Evolutionary conservation across 2,113 vertebrate species (phyloP).

Genomic region (Lasiurus borealis): DNA sequence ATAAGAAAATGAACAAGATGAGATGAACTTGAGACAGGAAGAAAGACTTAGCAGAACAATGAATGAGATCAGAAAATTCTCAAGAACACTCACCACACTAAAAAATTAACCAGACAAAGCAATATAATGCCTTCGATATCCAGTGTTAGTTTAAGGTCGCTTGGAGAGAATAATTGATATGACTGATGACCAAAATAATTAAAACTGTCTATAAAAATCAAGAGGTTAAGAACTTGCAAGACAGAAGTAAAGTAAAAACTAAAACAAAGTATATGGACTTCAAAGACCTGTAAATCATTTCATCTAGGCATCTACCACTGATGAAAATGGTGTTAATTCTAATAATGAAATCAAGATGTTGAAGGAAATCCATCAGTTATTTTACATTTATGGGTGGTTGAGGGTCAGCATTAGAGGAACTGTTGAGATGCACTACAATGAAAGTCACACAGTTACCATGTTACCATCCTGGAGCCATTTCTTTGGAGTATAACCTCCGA

Average conservation of each 20-base stretch:
- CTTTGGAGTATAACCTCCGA: neutral
- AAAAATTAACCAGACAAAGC: neutral
- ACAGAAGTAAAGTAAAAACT: conserved; percentile 19
- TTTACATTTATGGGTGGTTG: neutral
- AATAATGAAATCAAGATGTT: neutral
- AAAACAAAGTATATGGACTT: neutral
- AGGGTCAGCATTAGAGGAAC: neutral
- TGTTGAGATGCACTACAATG: neutral
- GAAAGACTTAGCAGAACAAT: neutral
- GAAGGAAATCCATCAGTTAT: neutral
- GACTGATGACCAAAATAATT: conserved; percentile 26
- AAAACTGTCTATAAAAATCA: conserved; percentile 44
- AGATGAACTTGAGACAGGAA: neutral
- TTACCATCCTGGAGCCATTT: neutral
- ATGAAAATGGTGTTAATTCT: neutral
- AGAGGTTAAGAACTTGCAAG: neutral
- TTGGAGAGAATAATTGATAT: neutral
- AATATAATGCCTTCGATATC: neutral
- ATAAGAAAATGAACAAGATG: conserved; percentile 36
- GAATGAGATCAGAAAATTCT: neutral
- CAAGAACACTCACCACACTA: neutral
- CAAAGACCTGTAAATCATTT: neutral
- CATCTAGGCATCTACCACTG: neutral
- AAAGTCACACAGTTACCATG: neutral
- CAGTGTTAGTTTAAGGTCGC: neutral